Base-by-base conservation (phyloP, 2,797 vertebrate species). In the Gobionotothen gibberifrons region DNA sequence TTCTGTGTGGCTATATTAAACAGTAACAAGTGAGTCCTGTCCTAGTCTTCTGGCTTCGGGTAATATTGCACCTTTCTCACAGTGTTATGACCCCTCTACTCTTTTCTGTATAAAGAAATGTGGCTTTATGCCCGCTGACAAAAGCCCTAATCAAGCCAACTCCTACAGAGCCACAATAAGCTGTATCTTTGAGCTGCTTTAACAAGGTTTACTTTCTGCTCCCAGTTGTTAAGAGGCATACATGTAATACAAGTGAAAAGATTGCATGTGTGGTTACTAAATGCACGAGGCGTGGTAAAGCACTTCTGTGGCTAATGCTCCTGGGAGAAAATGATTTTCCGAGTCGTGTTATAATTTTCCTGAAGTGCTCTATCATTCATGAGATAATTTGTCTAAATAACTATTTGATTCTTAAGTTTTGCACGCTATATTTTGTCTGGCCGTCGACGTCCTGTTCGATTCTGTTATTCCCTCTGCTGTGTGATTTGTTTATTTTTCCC, bases 401-500 rank as follows among this genome's bases (percentile, higher is more conserved):
- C 14, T 7, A 22, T 61, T 68, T 61, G 3, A 58, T 69, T 67
- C 1, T 9, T 54, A 13, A 29, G n/a, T 55, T 78, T 59, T 60
- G 2, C 46, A 16, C 40, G 4, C 49, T 54, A 7, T 29, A 61
- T 60, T 68, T 71, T n/a, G n/a, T 29, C 65, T 17, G 15, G n/a
- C 69, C 8, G 1, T 54, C 26, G 22, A 26, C 22, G 3, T 9
- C 3, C 10, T 0, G 2, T 44, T 60, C 0, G 0, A 65, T 66
- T 9, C 40, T 2, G 4, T 60, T 57, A 66, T 43, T 57, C 44
- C 1, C 19, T 49, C 8, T 39, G 63, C 47, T 72, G 17, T 29
- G 29, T 64, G 21, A 62, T 82, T 63, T 66, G 3, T 47, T 71
- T 63, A 9, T 59, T 60, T 61, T 52, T 22, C 56, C 17, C 0